Percentiles rank a stretch among this genome's conserved stretches.
These are phyloP conservation scores for Venusia cambrica DNA, from an alignment of 2,888 invertebrate genomes.

Conservation along the genomic window DNA sequence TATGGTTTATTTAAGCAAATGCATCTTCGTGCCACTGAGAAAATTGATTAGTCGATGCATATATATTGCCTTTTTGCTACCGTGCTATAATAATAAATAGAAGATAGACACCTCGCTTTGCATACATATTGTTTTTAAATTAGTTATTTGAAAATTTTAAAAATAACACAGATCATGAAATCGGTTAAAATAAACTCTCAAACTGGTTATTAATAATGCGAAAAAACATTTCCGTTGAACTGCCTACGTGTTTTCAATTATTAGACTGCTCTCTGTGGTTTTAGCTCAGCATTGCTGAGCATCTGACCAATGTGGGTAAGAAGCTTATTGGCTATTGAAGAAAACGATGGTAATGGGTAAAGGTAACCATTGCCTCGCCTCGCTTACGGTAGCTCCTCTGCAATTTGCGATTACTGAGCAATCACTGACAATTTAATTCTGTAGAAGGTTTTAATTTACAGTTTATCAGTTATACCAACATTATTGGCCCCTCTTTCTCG, in stretches of 20 bases:
- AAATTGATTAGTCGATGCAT: constrained; percentile 46
- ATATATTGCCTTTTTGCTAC: constrained; percentile 39
- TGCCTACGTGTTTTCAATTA: too few relatives aligned
- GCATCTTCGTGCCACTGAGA: constrained; percentile 37
- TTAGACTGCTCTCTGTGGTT: too few relatives aligned
- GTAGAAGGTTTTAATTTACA: constrained; percentile 7
- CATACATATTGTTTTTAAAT: constrained; percentile 37
- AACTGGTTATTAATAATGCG: constrained; percentile 3
- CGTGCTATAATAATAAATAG: constrained; percentile 36
- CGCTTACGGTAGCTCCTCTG: constrained; percentile 22
- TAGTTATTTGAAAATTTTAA: constrained; percentile 11
- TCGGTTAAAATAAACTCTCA: constrained; percentile 7
- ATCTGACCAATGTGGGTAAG: constrained; percentile 10
- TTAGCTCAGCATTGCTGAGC: constrained; percentile 1
- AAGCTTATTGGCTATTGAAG: constrained; percentile 11
- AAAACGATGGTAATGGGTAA: constrained; percentile 16
- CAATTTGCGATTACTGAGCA: constrained; percentile 19
- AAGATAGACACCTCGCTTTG: constrained; percentile 31
- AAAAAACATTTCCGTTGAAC: too few relatives aligned
- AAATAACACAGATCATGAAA: constrained; percentile 10
- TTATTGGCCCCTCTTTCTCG: too few relatives aligned
- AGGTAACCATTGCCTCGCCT: constrained; percentile 17
- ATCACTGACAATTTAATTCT: constrained; percentile 12
- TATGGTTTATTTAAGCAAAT: constrained; percentile 55
- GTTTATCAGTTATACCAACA: too few relatives aligned